A percentile compares a stretch with the other conserved stretches of the same genome.
Evolutionary conservation across 2,113 vertebrate genomes (phyloP).

Genomic region (Passer domesticus): DNA sequence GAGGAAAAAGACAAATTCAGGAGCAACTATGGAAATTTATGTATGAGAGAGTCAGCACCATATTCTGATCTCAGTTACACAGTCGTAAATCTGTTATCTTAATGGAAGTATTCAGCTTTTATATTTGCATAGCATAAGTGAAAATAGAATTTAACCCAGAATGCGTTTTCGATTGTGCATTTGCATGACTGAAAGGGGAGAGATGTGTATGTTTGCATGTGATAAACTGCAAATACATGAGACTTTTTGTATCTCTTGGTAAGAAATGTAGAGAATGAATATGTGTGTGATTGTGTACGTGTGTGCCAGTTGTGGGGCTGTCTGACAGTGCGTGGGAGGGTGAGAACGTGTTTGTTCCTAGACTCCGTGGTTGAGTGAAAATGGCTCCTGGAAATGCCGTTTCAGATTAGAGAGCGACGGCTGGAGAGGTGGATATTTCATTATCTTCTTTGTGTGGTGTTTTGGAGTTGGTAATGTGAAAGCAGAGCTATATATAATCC

Average conservation of each 20-base stretch:
- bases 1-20: slow-evolving; percentile 47
- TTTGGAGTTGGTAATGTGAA: slow-evolving; percentile 71
- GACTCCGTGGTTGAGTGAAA: slow-evolving; percentile 40
- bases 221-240: slow-evolving; percentile 47
- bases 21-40: slow-evolving; percentile 53
- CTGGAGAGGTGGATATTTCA: slow-evolving; percentile 70
- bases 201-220: slow-evolving; percentile 1
- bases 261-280: slow-evolving; percentile 16
- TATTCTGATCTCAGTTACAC: slow-evolving; percentile 61
- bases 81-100: slow-evolving; percentile 68
- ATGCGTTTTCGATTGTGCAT: neutral
- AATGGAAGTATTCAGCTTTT: slow-evolving; percentile 58
- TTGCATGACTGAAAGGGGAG: slow-evolving; percentile 13
- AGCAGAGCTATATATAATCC: slow-evolving; percentile 76
- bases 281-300: slow-evolving; percentile 5
- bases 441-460: slow-evolving; percentile 74
- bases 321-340: slow-evolving; percentile 49
- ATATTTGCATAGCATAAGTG: slow-evolving; percentile 57
- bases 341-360: slow-evolving; percentile 56
- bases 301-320: slow-evolving; percentile 43
- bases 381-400: slow-evolving; percentile 71
- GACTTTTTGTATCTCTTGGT: slow-evolving; percentile 11
- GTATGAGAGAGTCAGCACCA: slow-evolving; percentile 46
- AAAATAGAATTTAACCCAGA: slow-evolving; percentile 59
- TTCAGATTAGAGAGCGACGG: slow-evolving; percentile 29